Evolutionary conservation across 2,797 vertebrate genomes (phyloP).

Genomic region (Geotrypetes seraphini): DNA sequence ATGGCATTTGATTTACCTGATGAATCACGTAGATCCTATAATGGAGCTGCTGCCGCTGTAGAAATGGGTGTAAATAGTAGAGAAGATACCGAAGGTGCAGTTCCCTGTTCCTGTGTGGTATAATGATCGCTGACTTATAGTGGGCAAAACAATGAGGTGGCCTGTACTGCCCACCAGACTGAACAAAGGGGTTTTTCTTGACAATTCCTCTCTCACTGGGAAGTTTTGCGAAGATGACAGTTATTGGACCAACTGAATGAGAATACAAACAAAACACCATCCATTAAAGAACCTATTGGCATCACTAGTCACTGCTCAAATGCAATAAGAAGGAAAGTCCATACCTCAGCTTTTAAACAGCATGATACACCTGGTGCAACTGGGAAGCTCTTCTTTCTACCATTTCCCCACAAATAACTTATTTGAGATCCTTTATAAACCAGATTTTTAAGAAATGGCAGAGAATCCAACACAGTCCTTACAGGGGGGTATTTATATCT

Average conservation of each 20-base stretch:
- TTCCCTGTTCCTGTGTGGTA: conserved; percentile 44
- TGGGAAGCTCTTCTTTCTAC: accelerated
- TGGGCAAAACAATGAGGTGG: conserved; percentile 44
- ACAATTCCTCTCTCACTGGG: conserved; percentile 36
- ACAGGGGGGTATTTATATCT: no score
- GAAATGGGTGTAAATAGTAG: conserved; percentile 52
- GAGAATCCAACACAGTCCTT: no score
- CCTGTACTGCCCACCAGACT: conserved; percentile 35
- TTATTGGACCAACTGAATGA: conserved; percentile 40
- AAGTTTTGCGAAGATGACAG: conserved; percentile 23
- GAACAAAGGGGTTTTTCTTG: conserved; percentile 41
- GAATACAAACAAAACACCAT: neutral
- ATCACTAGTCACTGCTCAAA: no score
- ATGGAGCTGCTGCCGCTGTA: conserved; percentile 53
- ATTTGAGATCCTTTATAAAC: no score
- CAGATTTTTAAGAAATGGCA: no score
- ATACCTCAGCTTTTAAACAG: no score
- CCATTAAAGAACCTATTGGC: neutral
- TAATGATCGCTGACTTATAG: conserved; percentile 41
- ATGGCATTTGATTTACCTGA: conserved; percentile 31
- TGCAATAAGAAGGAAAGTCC: no score
- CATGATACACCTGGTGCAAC: no score
- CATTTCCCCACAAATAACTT: no score
- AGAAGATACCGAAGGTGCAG: conserved; percentile 38
- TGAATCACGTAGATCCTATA: conserved; percentile 51